phyloP scores from a whole-genome alignment of 2,113 vertebrate species.

The Pelvicachromis taeniatus region DNA sequence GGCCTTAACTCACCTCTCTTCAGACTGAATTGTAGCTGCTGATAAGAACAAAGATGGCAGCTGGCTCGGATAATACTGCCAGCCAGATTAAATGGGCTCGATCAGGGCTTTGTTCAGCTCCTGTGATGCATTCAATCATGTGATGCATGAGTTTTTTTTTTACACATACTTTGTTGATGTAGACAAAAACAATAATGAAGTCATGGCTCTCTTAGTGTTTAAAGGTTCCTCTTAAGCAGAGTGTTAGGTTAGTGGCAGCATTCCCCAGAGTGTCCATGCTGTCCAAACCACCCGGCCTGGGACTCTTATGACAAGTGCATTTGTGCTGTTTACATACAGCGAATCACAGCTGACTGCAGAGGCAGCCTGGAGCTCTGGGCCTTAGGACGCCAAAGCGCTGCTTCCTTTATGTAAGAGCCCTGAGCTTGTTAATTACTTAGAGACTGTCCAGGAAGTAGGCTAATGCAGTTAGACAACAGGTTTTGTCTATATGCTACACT shows the following conservation, averaged over 20 bases:
- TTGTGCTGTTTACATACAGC: slow-evolving; percentile 50
- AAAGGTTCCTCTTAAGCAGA: neutral
- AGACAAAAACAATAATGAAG: neutral
- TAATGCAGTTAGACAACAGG: slow-evolving; percentile 51
- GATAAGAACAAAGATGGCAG: slow-evolving; percentile 49
- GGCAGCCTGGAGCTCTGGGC: neutral
- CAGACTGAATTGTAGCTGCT: neutral
- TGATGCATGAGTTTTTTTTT: neutral
- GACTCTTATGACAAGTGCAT: neutral
- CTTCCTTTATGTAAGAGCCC: slow-evolving; percentile 23
- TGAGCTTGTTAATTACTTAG: slow-evolving; percentile 64
- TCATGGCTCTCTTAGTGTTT: neutral
- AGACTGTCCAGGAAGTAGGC: slow-evolving; percentile 50
- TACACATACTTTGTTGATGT: neutral
- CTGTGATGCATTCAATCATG: neutral
- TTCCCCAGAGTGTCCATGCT: neutral
- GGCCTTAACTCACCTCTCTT: neutral
- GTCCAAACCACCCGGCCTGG: neutral
- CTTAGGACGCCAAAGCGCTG: neutral
- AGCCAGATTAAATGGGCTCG: slow-evolving; percentile 24
- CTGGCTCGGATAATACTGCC: slow-evolving; percentile 47
- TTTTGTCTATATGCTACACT: slow-evolving; percentile 8
- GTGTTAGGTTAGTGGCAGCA: neutral
- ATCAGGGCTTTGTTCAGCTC: slow-evolving; percentile 37
- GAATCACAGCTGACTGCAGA: slow-evolving; percentile 8